Evolutionary conservation across 2,113 vertebrate species (phyloP), one percentile per base, ranked within the genome.

Genomic region (Buteo buteo): DNA sequence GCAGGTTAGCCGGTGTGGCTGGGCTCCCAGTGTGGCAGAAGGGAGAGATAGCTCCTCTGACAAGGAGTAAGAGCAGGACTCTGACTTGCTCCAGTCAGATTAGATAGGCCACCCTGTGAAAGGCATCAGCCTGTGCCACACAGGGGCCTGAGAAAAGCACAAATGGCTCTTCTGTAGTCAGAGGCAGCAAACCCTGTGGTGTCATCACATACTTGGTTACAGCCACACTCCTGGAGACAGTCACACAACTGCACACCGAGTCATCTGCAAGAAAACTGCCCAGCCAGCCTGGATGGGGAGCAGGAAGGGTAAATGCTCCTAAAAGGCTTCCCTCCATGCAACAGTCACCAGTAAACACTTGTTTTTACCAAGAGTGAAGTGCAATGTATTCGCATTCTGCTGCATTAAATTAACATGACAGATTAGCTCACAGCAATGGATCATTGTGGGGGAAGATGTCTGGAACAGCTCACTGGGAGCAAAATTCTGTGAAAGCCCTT

Each of bases 381-480:
- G 34, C 45, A 80, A 77, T 58, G 40, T 80, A 80, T 72, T 95
- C 25, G 19, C 42, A 52, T 72, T 57, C 66, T 93, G 24, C 62
- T 22, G 34, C 40, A 18, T 77, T 77, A 50, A 82, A 73, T 88
- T 81, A 88, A 92, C 31, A 2, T 31, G 82, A 76, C 58, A 65
- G 78, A 64, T 85, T 54, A 77, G 78, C 92, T 94, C 62, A 65
- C 58, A 88, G 85, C 80, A 55, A 44, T 18, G 55, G 38, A 42
- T 70, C 22, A 3, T 42, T 78, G 81, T 0, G 2, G 34, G 76
- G 50, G 32, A 77, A 66, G 71, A 70, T 52, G 49, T 79, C 62
- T 92, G 86, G 76, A 82, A 77, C 17, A 72, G 31, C 74, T 77
- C 0, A 1, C 88, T 69, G 55, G 49, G 34, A 88, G 36, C 54